Percentiles rank a stretch among this genome's conserved stretches.
These are phyloP conservation scores for Crematogaster levior DNA, from an alignment of 2,888 invertebrate genomes.

Conservation along the genomic window DNA sequence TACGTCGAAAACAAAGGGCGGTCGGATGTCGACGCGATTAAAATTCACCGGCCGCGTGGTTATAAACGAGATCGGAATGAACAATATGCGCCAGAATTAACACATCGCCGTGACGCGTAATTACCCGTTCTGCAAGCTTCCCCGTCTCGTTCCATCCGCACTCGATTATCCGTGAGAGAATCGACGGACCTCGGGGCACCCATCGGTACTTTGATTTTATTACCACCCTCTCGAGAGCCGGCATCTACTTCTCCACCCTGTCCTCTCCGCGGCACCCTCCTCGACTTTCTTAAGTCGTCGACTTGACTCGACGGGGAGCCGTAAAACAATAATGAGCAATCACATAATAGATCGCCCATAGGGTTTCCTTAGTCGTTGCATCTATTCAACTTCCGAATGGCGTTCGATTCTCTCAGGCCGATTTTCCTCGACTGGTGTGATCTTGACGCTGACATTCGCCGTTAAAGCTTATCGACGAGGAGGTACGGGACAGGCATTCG, in stretches of 20 bases:
- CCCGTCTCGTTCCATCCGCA: not conserved
- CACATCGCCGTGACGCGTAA: slow-evolving; percentile 59
- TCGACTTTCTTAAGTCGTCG: slow-evolving; percentile 29
- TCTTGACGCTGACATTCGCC: slow-evolving; percentile 40
- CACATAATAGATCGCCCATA: slow-evolving; percentile 71
- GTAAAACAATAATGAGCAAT: slow-evolving; percentile 78
- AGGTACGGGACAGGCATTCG: slow-evolving; percentile 29
- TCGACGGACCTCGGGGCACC: slow-evolving; percentile 45
- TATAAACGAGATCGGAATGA: slow-evolving; percentile 53
- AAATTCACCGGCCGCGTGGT: slow-evolving; percentile 31
- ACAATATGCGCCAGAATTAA: slow-evolving; percentile 52
- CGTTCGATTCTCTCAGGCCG: slow-evolving; percentile 37
- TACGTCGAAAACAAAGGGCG: slow-evolving; percentile 4
- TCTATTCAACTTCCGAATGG: slow-evolving; percentile 59
- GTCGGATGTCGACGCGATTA: slow-evolving; percentile 33
- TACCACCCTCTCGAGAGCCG: slow-evolving; percentile 32
- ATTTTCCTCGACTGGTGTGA: slow-evolving; percentile 40
- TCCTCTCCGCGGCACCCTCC: slow-evolving; percentile 23
- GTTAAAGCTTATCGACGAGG: slow-evolving; percentile 55
- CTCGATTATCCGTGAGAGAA: slow-evolving; percentile 49
- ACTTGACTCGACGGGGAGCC: slow-evolving; percentile 54
- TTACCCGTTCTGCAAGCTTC: slow-evolving; percentile 49
- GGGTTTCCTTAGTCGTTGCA: slow-evolving; percentile 59
- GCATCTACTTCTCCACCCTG: slow-evolving; percentile 30
- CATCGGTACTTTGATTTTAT: slow-evolving; percentile 66